These are phyloP conservation scores for Anhinga rufa DNA, from an alignment of 2,113 vertebrate species.

Conservation along the genomic window DNA sequence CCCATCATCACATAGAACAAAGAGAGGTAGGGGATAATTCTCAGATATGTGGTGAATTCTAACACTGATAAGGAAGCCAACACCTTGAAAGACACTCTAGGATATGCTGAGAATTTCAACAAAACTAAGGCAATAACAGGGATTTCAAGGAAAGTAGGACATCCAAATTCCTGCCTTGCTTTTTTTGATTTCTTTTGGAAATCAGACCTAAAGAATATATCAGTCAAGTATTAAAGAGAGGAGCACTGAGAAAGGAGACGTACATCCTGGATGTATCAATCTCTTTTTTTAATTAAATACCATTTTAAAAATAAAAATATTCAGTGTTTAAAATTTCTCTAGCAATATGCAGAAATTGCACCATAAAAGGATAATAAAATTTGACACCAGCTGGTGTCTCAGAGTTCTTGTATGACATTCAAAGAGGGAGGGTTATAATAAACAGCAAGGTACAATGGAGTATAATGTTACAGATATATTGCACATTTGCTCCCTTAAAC, in stretches of 20 bases:
- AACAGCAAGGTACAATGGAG: not conserved
- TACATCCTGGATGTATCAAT: not conserved
- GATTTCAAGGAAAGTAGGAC: not conserved
- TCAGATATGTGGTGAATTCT: not conserved
- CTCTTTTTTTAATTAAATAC: not conserved
- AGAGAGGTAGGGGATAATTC: not conserved
- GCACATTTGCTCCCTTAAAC: not conserved
- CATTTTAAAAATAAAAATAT: not conserved
- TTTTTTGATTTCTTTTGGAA: not conserved
- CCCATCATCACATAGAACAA: rapidly evolving
- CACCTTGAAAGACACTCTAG: not conserved
- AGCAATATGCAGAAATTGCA: not conserved
- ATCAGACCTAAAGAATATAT: not conserved
- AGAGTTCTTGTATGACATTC: not conserved
- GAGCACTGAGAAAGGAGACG: not conserved
- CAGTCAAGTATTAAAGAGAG: not conserved
- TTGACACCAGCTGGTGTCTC: not conserved
- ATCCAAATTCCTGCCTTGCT: not conserved
- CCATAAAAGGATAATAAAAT: not conserved
- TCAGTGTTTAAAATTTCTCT: not conserved
- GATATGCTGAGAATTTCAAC: not conserved
- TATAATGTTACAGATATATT: not conserved
- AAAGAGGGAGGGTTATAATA: not conserved
- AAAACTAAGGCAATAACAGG: not conserved
- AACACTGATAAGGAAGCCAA: not conserved